Base-by-base conservation (phyloP, 2,113 vertebrate species). In the Grus americana region DNA sequence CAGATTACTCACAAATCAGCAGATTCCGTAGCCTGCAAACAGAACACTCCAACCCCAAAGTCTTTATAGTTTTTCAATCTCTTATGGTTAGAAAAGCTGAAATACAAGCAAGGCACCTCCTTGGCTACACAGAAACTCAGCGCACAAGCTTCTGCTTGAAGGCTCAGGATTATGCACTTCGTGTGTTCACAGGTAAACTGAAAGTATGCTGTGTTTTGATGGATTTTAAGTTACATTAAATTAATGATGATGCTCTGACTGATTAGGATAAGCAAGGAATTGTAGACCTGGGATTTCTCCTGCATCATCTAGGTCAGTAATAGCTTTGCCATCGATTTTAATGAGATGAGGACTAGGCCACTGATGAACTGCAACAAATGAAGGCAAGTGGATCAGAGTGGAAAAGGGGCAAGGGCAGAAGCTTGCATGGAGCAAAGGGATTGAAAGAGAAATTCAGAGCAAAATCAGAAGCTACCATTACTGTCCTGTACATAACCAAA, bases 181-280 rank as follows among this genome's bases (percentile, higher is more conserved):
- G 2, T 30, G 14, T 32, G 8, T 70, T 59, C 79, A 81, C 71
- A 87, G 38, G 80, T 66, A 75, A 88, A 82, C 38, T 38, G 16
- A 26, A 72, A 79, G 40, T 59, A 49, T 30, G 47, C 23, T 40
- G 42, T 46, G 47, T 82, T 97, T 65, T 91, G 83, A 95, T 68
- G 42, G 71, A 89, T 89, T 89, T 94, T 85, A 88, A 96, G 32
- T 76, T 68, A 61, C 57, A 42, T 58, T 79, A 73, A 87, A 97
- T 92, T 91, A 92, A 86, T 29, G 10, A 76, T 63, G 82, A 94
- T 86, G 68, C 83, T 91, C 68, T 91, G 65, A 92, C 73, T 87
- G 91, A 94, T 93, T 40, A 88, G 49, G 54, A 73, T 66, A 88
- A 89, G 92, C 42, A 94, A 90, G 58, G 34, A 93, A 88, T 58